Conservation (phyloP, 2,888 invertebrate genomes). For the Caenorhabditis sp. region DNA sequence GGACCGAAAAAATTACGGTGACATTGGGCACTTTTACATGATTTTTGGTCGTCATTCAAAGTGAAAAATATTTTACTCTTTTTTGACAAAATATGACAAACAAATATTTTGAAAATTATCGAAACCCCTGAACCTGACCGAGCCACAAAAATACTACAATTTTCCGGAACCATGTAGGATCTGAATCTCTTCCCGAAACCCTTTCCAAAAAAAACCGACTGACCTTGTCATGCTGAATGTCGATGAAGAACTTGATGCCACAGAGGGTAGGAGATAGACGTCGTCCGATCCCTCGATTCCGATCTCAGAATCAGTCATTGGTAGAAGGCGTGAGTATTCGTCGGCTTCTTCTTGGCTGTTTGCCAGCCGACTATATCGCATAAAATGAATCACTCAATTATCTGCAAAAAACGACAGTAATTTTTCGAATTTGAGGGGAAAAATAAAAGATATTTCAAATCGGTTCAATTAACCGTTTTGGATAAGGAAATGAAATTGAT, state of each 20-base stretch:
- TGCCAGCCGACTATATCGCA: constrained; percentile 62
- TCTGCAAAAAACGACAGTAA: constrained; percentile 10
- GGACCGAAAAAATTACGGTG: too few relatives aligned
- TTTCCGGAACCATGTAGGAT: too few relatives aligned
- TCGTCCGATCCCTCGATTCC: constrained; percentile 65
- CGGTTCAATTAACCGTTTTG: neutral
- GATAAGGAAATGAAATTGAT: neutral
- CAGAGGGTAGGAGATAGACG: constrained; percentile 64
- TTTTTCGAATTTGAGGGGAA: neutral
- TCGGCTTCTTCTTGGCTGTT: constrained; percentile 58
- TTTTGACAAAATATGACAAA: too few relatives aligned
- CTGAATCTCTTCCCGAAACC: neutral
- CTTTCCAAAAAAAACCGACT: constrained; percentile 2
- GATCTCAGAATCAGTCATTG: constrained; percentile 57
- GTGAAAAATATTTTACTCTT: too few relatives aligned
- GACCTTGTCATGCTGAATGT: constrained; percentile 59
- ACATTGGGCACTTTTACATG: too few relatives aligned
- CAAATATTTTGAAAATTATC: too few relatives aligned
- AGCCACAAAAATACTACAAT: too few relatives aligned
- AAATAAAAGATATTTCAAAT: neutral
- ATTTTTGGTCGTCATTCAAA: too few relatives aligned
- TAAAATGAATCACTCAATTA: constrained; percentile 25
- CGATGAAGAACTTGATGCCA: constrained; percentile 51
- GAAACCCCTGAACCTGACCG: too few relatives aligned
- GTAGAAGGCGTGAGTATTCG: constrained; percentile 49